These are phyloP conservation scores for Eristalis arbustorum DNA, from an alignment of 2,888 invertebrate genomes.

Conservation along the genomic window DNA sequence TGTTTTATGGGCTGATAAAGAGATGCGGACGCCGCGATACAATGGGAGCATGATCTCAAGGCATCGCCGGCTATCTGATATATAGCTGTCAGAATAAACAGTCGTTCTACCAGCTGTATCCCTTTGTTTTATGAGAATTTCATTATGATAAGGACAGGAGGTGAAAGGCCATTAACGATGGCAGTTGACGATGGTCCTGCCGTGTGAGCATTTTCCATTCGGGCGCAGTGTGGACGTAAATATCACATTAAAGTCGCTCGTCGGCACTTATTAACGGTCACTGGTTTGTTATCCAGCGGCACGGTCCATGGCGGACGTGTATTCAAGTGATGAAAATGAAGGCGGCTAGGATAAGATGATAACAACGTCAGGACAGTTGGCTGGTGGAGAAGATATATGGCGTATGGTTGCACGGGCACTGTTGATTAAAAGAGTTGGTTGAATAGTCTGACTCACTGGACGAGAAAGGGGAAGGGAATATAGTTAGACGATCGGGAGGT, in stretches of 20 bases:
- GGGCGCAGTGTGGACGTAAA: not conserved
- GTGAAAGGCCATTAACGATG: not conserved
- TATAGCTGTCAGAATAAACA: slow-evolving; percentile 22
- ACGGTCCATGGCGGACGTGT: not conserved
- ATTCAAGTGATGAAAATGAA: not conserved
- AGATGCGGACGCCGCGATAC: not conserved
- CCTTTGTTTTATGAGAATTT: slow-evolving; percentile 9
- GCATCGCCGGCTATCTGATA: slow-evolving; percentile 30
- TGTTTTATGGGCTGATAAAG: slow-evolving; percentile 34
- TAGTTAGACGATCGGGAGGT: no score
- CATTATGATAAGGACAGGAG: slow-evolving; percentile 26
- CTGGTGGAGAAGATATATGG: not conserved
- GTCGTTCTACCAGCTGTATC: slow-evolving; percentile 20
- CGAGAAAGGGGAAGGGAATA: no score
- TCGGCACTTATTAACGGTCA: not conserved
- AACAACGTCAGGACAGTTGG: not conserved
- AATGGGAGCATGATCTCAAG: not conserved
- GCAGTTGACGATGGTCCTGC: not conserved
- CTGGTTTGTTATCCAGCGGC: not conserved
- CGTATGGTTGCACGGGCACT: not conserved
- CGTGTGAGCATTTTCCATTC: not conserved
- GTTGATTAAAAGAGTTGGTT: no score
- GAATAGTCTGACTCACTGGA: no score
- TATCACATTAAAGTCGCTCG: not conserved
- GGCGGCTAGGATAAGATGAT: not conserved